Conservation (phyloP, 2,888 invertebrate species). For the Campoplex capitator region DNA sequence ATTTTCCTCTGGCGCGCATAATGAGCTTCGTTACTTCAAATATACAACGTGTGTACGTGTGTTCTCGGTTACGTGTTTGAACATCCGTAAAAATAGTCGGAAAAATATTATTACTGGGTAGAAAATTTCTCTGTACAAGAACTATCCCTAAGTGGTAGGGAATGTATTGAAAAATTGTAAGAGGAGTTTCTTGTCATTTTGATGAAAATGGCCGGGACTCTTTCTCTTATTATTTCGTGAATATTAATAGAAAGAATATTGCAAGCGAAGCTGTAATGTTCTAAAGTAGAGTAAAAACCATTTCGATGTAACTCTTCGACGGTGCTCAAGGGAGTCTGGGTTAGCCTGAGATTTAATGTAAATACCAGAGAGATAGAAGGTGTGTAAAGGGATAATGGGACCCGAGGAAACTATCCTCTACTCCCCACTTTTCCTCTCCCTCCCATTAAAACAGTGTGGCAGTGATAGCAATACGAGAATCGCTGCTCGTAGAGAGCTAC, state of each 20-base stretch:
- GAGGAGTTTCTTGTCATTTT: background rate
- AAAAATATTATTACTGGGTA: background rate
- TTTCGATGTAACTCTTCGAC: slow-evolving; percentile 73
- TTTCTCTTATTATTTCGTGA: background rate
- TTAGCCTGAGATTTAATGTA: slow-evolving; percentile 78
- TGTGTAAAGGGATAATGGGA: slow-evolving; percentile 77
- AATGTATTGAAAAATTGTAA: background rate
- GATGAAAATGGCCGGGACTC: background rate
- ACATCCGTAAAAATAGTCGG: background rate
- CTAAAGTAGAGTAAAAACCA: slow-evolving; percentile 76
- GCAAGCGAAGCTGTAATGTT: background rate
- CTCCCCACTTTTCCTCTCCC: background rate
- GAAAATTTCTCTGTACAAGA: slow-evolving; percentile 6
- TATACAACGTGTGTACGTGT: slow-evolving; percentile 56
- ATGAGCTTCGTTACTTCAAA: slow-evolving; percentile 77
- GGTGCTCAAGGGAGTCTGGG: slow-evolving; percentile 48
- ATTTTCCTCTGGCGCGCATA: slow-evolving; percentile 67
- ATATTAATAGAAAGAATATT: background rate
- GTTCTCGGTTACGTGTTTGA: background rate
- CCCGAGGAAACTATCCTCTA: slow-evolving; percentile 64
- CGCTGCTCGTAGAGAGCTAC: slow-evolving; percentile 32
- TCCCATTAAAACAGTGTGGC: slow-evolving; percentile 70
- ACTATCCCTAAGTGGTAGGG: background rate
- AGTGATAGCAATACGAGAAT: slow-evolving; percentile 51
- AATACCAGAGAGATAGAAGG: slow-evolving; percentile 72